Percentiles rank a stretch among this genome's conserved stretches.
Evolutionary conservation across 2,797 vertebrate genomes (phyloP).

Genomic region (Bradypus variegatus): DNA sequence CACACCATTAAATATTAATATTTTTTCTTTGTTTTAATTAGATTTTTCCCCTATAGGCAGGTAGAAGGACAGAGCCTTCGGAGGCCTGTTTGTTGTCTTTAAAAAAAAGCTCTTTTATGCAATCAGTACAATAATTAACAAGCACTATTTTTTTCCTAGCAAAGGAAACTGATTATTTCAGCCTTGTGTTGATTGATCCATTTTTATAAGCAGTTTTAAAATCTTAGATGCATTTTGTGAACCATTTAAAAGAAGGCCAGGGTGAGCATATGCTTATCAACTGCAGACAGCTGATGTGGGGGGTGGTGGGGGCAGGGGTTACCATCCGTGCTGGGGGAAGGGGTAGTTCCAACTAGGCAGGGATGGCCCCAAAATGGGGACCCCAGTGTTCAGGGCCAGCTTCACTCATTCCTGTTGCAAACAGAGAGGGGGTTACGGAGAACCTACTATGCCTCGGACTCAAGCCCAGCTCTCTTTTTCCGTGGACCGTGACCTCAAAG

Average conservation of each 20-base stretch:
- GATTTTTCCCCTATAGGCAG: slow-evolving; percentile 59
- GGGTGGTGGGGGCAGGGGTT: fast-evolving
- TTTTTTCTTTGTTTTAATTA: slow-evolving; percentile 71
- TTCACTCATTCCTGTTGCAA: not conserved
- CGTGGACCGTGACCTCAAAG: not conserved
- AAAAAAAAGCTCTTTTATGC: slow-evolving; percentile 55
- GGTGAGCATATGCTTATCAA: slow-evolving; percentile 2
- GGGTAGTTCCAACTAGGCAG: not conserved
- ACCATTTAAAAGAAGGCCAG: slow-evolving; percentile 49
- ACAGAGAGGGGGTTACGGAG: not conserved
- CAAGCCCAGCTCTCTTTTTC: not conserved
- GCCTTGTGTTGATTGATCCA: slow-evolving; percentile 68
- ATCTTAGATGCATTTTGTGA: slow-evolving; percentile 58
- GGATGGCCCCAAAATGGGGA: not conserved
- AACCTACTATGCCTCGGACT: not conserved
- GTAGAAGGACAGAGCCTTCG: slow-evolving; percentile 68
- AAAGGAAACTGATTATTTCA: slow-evolving; percentile 72
- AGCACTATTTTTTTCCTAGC: slow-evolving; percentile 62
- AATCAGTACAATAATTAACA: slow-evolving; percentile 71
- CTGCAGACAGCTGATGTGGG: not conserved
- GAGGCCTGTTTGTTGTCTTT: slow-evolving; percentile 66
- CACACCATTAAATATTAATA: slow-evolving; percentile 53
- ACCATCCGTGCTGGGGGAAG: too few relatives aligned
- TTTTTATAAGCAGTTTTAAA: slow-evolving; percentile 66
- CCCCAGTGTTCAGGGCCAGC: not conserved